Evolutionary conservation across 2,888 invertebrate species (phyloP).

Genomic region (Torymus aiolomorphi): DNA sequence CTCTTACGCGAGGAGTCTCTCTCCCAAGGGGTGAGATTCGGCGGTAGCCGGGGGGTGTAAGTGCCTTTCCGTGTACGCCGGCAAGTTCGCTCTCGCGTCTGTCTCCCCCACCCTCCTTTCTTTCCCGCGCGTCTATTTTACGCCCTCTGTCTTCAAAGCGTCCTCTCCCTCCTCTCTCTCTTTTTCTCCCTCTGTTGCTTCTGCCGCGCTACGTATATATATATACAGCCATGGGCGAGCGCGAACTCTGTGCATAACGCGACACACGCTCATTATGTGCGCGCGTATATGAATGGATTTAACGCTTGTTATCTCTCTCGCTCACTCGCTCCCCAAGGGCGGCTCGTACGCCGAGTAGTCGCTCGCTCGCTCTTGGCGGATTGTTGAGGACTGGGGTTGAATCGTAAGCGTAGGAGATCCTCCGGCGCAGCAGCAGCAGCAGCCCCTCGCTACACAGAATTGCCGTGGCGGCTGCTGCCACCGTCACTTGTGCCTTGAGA

Average conservation of each 20-base stretch:
- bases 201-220: too few species aligned
- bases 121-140: not conserved
- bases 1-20: too few species aligned
- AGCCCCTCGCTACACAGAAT: constrained; percentile 15
- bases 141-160: not conserved
- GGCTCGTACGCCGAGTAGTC: not conserved
- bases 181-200: not conserved
- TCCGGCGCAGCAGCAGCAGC: not conserved
- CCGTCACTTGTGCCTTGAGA: constrained; percentile 29
- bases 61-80: constrained; percentile 74
- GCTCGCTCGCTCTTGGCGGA: constrained; percentile 16
- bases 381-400: constrained; percentile 32
- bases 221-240: too few species aligned
- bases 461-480: not conserved
- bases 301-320: constrained; percentile 22
- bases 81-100: not conserved
- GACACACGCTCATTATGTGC: not conserved
- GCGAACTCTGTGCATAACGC: too few species aligned
- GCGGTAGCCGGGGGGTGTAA: constrained; percentile 65
- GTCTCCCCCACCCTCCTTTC: too few species aligned
- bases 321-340: constrained; percentile 27
- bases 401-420: constrained; percentile 42
- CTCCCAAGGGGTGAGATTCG: constrained; percentile 33
- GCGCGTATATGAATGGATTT: not conserved
- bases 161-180: not conserved